Conservation (phyloP, 1,140 invertebrate genomes). For the Pinna nobilis region DNA sequence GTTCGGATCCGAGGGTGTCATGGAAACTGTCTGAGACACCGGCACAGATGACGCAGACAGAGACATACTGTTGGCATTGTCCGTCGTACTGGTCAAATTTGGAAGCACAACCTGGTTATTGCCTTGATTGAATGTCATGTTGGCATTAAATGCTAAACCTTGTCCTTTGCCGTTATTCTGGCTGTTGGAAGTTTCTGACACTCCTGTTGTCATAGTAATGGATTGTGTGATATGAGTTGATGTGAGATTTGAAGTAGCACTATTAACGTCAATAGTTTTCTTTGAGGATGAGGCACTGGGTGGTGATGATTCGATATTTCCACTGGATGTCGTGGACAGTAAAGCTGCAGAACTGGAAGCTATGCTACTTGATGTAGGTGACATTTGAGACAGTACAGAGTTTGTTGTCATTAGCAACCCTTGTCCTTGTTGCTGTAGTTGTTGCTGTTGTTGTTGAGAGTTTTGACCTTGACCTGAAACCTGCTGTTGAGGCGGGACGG, state of each 20-base stretch:
- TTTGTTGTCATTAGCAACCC: conserved; percentile 57
- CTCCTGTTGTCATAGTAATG: conserved; percentile 11
- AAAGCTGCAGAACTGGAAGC: conserved; percentile 13
- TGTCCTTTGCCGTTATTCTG: too few species aligned
- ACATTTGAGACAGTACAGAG: conserved; percentile 38
- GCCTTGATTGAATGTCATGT: too few species aligned
- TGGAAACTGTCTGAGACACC: neutral
- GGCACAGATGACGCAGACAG: neutral
- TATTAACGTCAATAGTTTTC: too few species aligned
- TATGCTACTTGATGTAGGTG: conserved; percentile 13
- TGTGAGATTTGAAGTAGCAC: too few species aligned
- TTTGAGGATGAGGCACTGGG: too few species aligned
- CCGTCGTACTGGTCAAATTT: too few species aligned
- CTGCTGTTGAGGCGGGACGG: neutral
- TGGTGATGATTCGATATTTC: too few species aligned
- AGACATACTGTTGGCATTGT: too few species aligned
- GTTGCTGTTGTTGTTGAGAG: conserved; percentile 15
- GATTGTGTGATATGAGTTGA: too few species aligned
- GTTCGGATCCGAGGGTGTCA: conserved; percentile 14
- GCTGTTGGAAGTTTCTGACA: too few species aligned
- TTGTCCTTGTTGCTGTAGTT: conserved; percentile 16
- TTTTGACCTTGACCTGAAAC: neutral
- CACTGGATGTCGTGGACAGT: neutral
- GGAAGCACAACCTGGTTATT: too few species aligned
- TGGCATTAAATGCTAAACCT: too few species aligned